A percentile compares a stretch with the other conserved stretches of the same genome.
Evolutionary conservation across 2,113 vertebrate genomes (phyloP).

Genomic region (Brachyhypopomus occidentalis): DNA sequence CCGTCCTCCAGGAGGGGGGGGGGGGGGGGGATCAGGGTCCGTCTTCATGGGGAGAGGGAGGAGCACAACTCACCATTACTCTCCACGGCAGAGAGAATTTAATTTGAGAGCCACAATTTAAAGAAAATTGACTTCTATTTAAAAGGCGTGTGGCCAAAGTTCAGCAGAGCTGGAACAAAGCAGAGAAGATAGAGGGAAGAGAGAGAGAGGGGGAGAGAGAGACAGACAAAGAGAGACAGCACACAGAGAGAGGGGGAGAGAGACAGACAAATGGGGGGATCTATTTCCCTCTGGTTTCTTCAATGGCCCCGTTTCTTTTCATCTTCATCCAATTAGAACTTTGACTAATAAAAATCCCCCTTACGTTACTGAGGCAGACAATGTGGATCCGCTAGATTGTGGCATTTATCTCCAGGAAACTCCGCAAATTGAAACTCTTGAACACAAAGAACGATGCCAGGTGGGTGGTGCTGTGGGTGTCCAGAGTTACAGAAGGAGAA

Average conservation of each 20-base stretch:
- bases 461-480: slow-evolving; percentile 61
- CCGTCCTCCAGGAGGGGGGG: not conserved
- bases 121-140: slow-evolving; percentile 72
- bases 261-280: slow-evolving; percentile 65
- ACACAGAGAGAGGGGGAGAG: slow-evolving; percentile 46
- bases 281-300: slow-evolving; percentile 77
- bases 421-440: slow-evolving; percentile 84
- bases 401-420: slow-evolving; percentile 61
- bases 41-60: slow-evolving; percentile 1
- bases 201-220: not conserved
- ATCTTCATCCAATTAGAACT: slow-evolving; percentile 75
- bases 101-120: slow-evolving; percentile 65
- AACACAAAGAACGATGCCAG: slow-evolving; percentile 86
- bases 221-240: slow-evolving; percentile 51
- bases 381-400: slow-evolving; percentile 75
- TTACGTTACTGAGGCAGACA: slow-evolving; percentile 81
- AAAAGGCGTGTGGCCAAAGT: slow-evolving; percentile 8
- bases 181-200: slow-evolving; percentile 29
- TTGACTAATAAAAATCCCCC: slow-evolving; percentile 76
- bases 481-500: too few relatives aligned
- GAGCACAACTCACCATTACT: slow-evolving; percentile 4
- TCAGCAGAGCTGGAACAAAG: too few relatives aligned
- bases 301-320: slow-evolving; percentile 77
- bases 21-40: too few relatives aligned
- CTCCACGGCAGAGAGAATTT: slow-evolving; percentile 48